Evolutionary conservation across 2,797 vertebrate genomes (phyloP).

Genomic region (Coreius guichenoti): DNA sequence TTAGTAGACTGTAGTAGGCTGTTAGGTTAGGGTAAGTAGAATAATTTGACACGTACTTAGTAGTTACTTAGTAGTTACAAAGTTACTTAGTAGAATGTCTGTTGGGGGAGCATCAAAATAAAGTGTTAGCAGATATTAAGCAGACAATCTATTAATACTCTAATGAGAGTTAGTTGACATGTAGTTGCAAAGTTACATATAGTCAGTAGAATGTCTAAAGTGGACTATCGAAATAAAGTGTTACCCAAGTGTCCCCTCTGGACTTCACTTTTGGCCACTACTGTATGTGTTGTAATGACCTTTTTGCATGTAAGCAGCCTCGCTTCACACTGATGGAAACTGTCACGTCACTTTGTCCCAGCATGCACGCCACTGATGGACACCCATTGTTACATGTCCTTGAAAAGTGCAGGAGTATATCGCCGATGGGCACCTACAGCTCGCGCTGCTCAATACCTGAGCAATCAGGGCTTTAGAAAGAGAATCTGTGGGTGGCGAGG

Average conservation of each 20-base stretch:
- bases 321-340: not conserved
- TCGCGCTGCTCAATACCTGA: conserved; percentile 43
- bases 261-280: not conserved
- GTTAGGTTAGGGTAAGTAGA: not conserved
- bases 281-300: not conserved
- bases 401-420: conserved; percentile 30
- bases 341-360: conserved; percentile 13
- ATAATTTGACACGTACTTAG: not conserved
- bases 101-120: too few species aligned
- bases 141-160: not conserved
- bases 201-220: not conserved
- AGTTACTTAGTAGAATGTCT: too few species aligned
- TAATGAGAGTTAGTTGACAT: not conserved
- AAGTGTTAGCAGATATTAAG: too few species aligned
- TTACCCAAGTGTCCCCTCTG: not conserved
- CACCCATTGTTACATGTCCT: conserved; percentile 30
- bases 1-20: not conserved
- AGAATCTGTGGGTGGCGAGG: conserved; percentile 20
- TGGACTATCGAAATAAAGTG: not conserved
- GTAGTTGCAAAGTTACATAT: not conserved
- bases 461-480: conserved; percentile 22
- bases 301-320: not conserved
- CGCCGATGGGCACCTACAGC: not conserved
- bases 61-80: too few species aligned
- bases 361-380: conserved; percentile 16